These are phyloP conservation scores for Muraenolepis orangiensis DNA, from an alignment of 2,797 vertebrate genomes.

Conservation along the genomic window DNA sequence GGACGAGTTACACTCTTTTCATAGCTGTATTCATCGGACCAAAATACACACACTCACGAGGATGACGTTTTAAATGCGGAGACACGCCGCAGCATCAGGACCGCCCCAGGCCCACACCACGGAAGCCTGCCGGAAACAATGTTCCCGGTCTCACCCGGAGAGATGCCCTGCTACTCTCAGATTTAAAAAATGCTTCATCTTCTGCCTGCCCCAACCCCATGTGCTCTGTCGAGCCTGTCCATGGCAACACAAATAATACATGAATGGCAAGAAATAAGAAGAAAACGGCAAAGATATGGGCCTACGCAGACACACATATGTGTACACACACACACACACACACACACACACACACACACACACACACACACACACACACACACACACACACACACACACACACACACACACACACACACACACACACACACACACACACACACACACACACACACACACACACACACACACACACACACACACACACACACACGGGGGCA, in stretches of 20 bases:
- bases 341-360: slow-evolving; percentile 10
- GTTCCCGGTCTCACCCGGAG: neutral
- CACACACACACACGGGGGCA: neutral
- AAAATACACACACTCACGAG: neutral
- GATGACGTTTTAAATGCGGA: neutral
- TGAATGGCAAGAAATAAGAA: neutral
- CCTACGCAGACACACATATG: neutral
- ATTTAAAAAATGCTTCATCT: neutral
- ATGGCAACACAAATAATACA: neutral
- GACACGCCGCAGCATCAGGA: too few species aligned
- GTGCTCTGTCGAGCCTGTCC: neutral
- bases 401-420: neutral
- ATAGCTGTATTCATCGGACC: neutral
- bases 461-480: slow-evolving; percentile 15
- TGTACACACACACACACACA: slow-evolving; percentile 14
- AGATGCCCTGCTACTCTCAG: neutral
- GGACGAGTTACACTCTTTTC: neutral
- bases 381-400: neutral
- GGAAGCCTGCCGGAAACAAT: neutral
- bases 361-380: slow-evolving; percentile 6
- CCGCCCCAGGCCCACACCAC: neutral
- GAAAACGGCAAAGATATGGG: too few species aligned
- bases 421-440: neutral
- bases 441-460: neutral
- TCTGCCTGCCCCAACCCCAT: neutral